phyloP scores from a whole-genome alignment of 1,140 invertebrate genomes.

The Papilio glaucus region DNA sequence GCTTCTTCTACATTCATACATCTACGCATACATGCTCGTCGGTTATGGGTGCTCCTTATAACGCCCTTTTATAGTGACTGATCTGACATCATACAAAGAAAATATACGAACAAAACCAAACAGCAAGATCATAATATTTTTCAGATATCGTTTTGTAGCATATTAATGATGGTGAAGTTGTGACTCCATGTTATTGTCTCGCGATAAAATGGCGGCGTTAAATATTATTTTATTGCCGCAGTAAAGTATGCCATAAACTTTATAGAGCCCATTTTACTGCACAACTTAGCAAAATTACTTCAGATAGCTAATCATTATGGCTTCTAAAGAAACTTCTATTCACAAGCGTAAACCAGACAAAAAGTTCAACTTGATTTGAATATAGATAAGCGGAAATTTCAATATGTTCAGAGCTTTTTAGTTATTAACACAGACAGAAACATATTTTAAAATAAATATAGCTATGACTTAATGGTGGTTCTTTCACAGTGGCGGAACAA shows the following conservation, averaged over 20 bases:
- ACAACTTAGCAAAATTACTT: conserved; percentile 54
- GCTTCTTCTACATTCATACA: too few species aligned
- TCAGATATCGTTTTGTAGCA: neutral
- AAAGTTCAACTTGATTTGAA: neutral
- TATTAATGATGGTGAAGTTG: neutral
- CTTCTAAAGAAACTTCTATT: conserved; percentile 38
- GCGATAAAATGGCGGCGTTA: conserved; percentile 38
- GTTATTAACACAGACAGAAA: too few species aligned
- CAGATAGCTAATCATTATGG: conserved; percentile 55
- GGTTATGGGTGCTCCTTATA: too few species aligned
- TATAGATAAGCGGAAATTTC: neutral
- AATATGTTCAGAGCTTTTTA: too few species aligned
- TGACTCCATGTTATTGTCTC: conserved; percentile 20
- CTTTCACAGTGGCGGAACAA: too few species aligned
- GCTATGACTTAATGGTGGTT: too few species aligned
- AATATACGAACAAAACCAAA: too few species aligned
- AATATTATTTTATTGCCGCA: conserved; percentile 59
- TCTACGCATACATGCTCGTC: too few species aligned
- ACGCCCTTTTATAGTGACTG: too few species aligned
- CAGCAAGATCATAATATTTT: too few species aligned
- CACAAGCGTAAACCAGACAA: neutral
- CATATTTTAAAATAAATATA: too few species aligned
- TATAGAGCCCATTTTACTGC: conserved; percentile 60
- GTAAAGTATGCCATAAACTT: conserved; percentile 61
- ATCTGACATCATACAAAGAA: too few species aligned